A percentile compares a stretch with the other conserved stretches of the same genome.
phyloP scores from a whole-genome alignment of 2,113 vertebrate genomes.

The Thryonomys swinderianus region DNA sequence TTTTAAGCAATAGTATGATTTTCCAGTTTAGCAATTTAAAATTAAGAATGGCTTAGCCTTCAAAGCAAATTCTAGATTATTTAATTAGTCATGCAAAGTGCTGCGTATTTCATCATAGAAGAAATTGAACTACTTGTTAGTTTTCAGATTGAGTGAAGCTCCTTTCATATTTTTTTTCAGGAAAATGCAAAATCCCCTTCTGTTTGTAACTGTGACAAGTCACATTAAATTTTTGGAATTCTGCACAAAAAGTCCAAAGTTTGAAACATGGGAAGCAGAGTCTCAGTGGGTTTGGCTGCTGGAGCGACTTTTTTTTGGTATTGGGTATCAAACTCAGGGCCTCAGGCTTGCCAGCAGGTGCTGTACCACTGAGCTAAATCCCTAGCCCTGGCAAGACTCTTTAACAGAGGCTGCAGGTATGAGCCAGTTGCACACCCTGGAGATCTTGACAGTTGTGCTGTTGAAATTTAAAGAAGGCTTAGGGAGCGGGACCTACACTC shows the following conservation, averaged over 20 bases:
- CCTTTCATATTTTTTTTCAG: conserved; percentile 76
- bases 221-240: conserved; percentile 65
- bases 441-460: not conserved
- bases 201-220: conserved; percentile 81
- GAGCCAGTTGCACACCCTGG: not conserved
- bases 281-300: not conserved
- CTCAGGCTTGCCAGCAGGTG: too few relatives aligned
- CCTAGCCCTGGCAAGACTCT: too few relatives aligned
- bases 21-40: conserved; percentile 86
- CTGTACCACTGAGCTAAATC: too few relatives aligned
- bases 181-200: conserved; percentile 81
- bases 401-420: not conserved
- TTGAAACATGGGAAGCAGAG: not conserved
- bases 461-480: not conserved
- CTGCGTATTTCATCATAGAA: conserved; percentile 78
- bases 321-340: too few relatives aligned
- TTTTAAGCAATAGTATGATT: conserved; percentile 82
- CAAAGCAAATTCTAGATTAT: conserved; percentile 85
- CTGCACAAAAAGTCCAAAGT: conserved; percentile 64
- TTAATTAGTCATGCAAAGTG: conserved; percentile 85
- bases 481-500: not conserved
- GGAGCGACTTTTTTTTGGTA: not conserved
- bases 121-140: conserved; percentile 83
- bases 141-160: conserved; percentile 81
- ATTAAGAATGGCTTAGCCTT: conserved; percentile 85